Base-by-base conservation (phyloP, 2,888 invertebrate species). In the Agrotis exclamationis region DNA sequence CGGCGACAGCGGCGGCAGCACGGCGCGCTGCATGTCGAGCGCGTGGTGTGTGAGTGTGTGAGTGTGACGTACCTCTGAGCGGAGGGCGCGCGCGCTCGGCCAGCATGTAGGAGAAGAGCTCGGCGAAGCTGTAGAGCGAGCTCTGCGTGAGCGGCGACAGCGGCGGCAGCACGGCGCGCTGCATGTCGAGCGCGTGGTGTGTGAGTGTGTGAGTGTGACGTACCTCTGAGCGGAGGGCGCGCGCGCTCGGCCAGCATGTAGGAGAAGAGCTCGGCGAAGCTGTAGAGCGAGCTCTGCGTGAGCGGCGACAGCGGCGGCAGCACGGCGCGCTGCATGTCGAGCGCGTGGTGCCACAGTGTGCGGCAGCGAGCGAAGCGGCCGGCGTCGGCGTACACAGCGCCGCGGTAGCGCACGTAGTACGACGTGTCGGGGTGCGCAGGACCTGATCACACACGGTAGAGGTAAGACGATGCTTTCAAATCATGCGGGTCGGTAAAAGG, bases 131-230 rank as follows among this genome's bases (percentile, higher is more conserved):
- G 90, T 99, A 97, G 77, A 99, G 97, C 79, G 98, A 98, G 91
- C 99, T 99, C 93, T 99, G 99, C 16, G 99, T 99, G 97, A 99
- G 98, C 39, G 99, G 98, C 91, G 98, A 99, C 63, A 99, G 97
- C 24, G 99, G 98, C 85, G 99, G 99, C 83, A 99, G 96, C 96
- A 99, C 98, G 79, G 97, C 97, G 91, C 99, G 99, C 93, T 99
- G 99, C 98, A 99, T 99, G 91, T 99, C 99, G 50, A 99, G 96
- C 45, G 99, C 99, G 95, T 99, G 99, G 94, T 99, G 98, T 99
- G 39, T 99, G 53, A 99, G 96, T 44, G 99, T 99, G 95, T 99
- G 99, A 39, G 11, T 39, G 39, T 9, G 18, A 13, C 3, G n/a
- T 56, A 63, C 96, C 97, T 86, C 97, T 95, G 18, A 96, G 96